A percentile compares a stretch with the other conserved stretches of the same genome.
These are phyloP conservation scores for Nomada fucata DNA, from an alignment of 2,888 invertebrate genomes.

Conservation along the genomic window DNA sequence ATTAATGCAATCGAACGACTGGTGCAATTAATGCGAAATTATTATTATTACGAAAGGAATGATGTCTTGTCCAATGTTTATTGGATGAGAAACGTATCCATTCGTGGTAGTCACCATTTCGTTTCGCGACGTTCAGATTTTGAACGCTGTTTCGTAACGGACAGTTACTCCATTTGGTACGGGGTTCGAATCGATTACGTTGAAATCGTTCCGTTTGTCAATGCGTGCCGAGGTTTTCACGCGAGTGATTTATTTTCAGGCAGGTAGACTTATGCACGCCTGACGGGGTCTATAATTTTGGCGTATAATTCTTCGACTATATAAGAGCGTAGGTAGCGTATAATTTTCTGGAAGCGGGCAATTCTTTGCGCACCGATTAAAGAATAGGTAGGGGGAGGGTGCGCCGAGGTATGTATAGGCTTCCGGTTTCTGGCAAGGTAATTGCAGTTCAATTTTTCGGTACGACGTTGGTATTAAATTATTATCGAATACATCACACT, in stretches of 20 bases:
- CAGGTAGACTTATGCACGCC: neutral
- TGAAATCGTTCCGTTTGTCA: conserved; percentile 23
- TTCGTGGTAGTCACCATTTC: too few species aligned
- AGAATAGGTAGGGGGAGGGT: neutral
- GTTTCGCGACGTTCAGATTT: too few species aligned
- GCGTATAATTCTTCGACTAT: conserved; percentile 12
- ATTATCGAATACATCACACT: neutral
- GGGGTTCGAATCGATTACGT: neutral
- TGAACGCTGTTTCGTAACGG: neutral
- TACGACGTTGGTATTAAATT: neutral
- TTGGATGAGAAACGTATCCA: too few species aligned
- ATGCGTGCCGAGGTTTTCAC: neutral
- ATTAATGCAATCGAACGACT: too few species aligned
- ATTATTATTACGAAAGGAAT: too few species aligned
- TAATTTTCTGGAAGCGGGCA: conserved; percentile 27
- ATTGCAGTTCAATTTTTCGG: neutral
- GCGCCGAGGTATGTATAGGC: neutral
- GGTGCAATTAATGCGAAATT: too few species aligned
- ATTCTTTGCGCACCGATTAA: conserved; percentile 11
- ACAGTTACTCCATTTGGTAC: neutral
- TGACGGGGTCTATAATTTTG: conserved; percentile 4
- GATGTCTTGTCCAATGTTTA: too few species aligned
- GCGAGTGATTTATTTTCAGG: neutral
- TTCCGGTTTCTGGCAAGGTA: neutral
- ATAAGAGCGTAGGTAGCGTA: conserved; percentile 1